These are phyloP conservation scores for Cepaea hortensis DNA, from an alignment of 2,888 invertebrate species.

Conservation along the genomic window DNA sequence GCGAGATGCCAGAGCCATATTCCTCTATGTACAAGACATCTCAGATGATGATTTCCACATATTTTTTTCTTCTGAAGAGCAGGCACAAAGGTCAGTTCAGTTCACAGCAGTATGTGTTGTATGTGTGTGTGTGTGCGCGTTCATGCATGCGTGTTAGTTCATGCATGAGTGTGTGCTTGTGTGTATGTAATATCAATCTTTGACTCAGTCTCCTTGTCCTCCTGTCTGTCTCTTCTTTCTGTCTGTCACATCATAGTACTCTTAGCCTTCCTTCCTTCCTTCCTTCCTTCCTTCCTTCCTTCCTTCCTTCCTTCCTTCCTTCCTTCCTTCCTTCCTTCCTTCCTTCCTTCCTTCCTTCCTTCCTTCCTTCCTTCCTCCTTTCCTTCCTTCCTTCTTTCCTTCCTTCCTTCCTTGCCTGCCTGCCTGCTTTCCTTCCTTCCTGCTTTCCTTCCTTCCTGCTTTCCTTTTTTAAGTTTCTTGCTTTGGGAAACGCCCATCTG, in stretches of 20 bases:
- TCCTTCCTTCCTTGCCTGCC: neutral
- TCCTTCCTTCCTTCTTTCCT: neutral
- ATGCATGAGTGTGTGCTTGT: too few species aligned
- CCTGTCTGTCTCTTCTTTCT: too few species aligned
- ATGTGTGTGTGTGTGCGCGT: too few species aligned
- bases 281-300: neutral
- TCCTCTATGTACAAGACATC: constrained; percentile 97
- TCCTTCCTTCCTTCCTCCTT: constrained; percentile 3
- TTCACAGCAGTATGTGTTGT: too few species aligned
- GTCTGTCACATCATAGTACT: too few species aligned
- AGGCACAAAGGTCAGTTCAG: constrained; percentile 81
- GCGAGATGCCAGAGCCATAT: constrained; percentile 94
- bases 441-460: too few species aligned
- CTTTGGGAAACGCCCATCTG: too few species aligned
- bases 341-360: constrained; percentile 9
- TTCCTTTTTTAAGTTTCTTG: too few species aligned
- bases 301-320: neutral
- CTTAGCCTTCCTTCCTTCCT: neutral
- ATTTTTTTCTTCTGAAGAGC: constrained; percentile 92
- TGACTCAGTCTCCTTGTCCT: too few species aligned
- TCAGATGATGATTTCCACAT: constrained; percentile 95
- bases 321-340: constrained; percentile 5
- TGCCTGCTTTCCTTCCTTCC: too few species aligned
- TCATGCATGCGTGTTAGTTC: too few species aligned
- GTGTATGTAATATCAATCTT: too few species aligned